Percentiles rank a stretch among this genome's conserved stretches.
These are phyloP conservation scores for Megalops cyprinoides DNA, from an alignment of 2,797 vertebrate genomes.

Conservation along the genomic window DNA sequence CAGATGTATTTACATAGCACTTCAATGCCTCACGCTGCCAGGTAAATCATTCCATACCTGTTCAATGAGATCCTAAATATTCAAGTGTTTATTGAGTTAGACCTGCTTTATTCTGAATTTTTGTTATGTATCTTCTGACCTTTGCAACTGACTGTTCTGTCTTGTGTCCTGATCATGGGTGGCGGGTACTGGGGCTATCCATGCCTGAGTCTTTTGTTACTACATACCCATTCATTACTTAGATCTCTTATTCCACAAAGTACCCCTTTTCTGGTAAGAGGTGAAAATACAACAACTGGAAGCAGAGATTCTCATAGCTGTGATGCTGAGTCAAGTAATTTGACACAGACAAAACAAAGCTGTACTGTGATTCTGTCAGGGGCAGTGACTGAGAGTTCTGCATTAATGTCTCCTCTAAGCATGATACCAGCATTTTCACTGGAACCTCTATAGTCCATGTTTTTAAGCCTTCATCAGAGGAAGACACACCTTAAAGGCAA, in stretches of 20 bases:
- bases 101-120: conserved; percentile 52
- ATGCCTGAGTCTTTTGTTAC: neutral
- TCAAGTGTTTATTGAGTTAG: conserved; percentile 59
- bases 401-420: neutral
- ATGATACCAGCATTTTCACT: neutral
- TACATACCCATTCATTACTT: neutral
- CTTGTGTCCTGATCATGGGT: too few relatives aligned
- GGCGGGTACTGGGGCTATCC: too few relatives aligned
- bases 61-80: conserved; percentile 53
- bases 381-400: neutral
- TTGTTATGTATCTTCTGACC: neutral
- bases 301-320: neutral
- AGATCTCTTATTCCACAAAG: too few relatives aligned
- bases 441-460: neutral
- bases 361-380: neutral
- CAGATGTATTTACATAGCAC: conserved; percentile 59
- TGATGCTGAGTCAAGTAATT: too few relatives aligned
- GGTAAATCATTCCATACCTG: conserved; percentile 36
- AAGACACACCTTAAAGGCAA: neutral
- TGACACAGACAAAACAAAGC: neutral
- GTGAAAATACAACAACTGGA: neutral
- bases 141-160: too few relatives aligned
- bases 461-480: neutral
- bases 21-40: conserved; percentile 49
- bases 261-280: neutral